Percentiles rank a stretch among this genome's conserved stretches.
Conservation (phyloP, 2,888 invertebrate genomes). For the Dasypogon diadema region DNA sequence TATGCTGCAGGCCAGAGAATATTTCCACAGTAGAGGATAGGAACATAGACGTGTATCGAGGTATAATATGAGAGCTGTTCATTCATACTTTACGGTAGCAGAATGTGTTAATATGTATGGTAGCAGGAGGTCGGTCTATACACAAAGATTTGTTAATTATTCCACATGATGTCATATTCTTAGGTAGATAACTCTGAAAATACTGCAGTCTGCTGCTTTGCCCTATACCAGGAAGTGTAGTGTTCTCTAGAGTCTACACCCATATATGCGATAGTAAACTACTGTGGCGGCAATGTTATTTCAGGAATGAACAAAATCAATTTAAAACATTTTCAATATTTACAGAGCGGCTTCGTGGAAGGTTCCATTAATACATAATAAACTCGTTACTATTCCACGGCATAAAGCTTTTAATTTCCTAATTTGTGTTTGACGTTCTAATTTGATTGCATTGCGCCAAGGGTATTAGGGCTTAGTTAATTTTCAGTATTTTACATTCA, state of each 20-base stretch:
- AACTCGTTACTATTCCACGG: not conserved
- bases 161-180: conserved; percentile 30
- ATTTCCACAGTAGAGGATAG: too few relatives aligned
- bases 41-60: too few relatives aligned
- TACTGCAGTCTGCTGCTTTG: conserved; percentile 27
- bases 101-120: not conserved
- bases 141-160: conserved; percentile 30
- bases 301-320: not conserved
- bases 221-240: too few relatives aligned
- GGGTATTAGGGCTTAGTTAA: too few relatives aligned
- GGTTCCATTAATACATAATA: not conserved
- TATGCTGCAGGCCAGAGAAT: not conserved
- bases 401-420: not conserved
- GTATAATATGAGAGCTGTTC: not conserved
- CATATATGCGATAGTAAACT: not conserved
- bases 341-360: not conserved
- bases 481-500: too few relatives aligned
- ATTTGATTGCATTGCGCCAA: too few relatives aligned
- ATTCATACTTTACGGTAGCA: not conserved
- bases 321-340: not conserved
- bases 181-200: conserved; percentile 26
- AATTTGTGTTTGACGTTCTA: not conserved
- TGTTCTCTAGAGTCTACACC: too few relatives aligned
- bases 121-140: not conserved
- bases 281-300: not conserved